Conservation (phyloP, 2,113 vertebrate genomes). For the Rhinichthys klamathensis region DNA sequence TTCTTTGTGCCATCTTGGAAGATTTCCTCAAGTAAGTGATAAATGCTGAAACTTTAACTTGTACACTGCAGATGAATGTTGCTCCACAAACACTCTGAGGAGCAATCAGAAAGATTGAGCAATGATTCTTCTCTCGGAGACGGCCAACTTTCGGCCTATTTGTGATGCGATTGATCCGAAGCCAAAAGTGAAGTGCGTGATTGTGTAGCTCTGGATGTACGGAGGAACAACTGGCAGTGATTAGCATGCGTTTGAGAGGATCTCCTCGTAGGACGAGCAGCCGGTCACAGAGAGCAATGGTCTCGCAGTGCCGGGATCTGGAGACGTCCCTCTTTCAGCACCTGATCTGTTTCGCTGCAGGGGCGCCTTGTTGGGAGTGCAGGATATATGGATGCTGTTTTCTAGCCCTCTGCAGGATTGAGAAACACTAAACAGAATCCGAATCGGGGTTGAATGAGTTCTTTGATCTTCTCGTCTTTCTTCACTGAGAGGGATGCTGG, state of each 20-base stretch:
- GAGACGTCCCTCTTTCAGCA: conserved; percentile 76
- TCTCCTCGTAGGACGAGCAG: conserved; percentile 48
- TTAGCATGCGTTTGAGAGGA: conserved; percentile 63
- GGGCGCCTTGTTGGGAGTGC: conserved; percentile 76
- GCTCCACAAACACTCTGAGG: conserved; percentile 41
- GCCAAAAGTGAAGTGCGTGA: conserved; percentile 72
- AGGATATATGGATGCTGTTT: conserved; percentile 57
- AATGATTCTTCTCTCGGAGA: conserved; percentile 39
- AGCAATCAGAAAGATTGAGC: conserved; percentile 60
- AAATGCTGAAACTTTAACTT: conserved; percentile 46
- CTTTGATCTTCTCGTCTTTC: conserved; percentile 27
- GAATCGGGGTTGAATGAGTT: conserved; percentile 33
- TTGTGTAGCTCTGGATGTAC: conserved; percentile 63
- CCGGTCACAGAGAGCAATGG: conserved; percentile 54
- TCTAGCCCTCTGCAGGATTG: conserved; percentile 55
- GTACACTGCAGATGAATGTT: conserved; percentile 48
- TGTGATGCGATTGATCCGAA: conserved; percentile 65
- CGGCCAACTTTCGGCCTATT: conserved; percentile 50
- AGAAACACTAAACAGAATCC: conserved; percentile 65
- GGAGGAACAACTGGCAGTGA: conserved; percentile 74
- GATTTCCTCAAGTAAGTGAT: conserved; percentile 50
- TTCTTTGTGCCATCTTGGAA: conserved; percentile 4
- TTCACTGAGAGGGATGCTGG: conserved; percentile 11
- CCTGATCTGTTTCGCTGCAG: conserved; percentile 72
- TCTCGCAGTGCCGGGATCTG: conserved; percentile 55